These are phyloP conservation scores for Lamproptera curius DNA, from an alignment of 2,888 invertebrate genomes.

Conservation along the genomic window DNA sequence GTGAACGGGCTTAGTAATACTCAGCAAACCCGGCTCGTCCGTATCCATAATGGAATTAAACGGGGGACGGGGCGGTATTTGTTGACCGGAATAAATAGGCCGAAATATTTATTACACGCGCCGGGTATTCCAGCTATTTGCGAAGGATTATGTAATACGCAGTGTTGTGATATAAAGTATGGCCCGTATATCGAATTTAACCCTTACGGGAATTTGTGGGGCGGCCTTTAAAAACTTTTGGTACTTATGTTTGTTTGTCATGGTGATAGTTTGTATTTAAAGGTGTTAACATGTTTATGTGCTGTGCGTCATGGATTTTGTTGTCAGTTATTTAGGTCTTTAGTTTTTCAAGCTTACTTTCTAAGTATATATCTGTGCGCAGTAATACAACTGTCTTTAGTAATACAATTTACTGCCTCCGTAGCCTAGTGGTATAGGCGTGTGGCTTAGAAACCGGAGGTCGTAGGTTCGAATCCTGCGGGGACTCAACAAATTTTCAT, in stretches of 20 bases:
- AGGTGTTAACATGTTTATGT: too few species aligned
- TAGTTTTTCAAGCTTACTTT: too few species aligned
- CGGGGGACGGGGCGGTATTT: constrained; percentile 33
- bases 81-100: constrained; percentile 34
- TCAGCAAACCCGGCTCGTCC: constrained; percentile 26
- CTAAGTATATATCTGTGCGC: too few species aligned
- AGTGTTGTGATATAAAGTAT: constrained; percentile 13
- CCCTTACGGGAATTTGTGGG: neutral
- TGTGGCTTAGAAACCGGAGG: too few species aligned
- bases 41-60: constrained; percentile 35
- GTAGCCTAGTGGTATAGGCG: too few species aligned
- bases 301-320: too few species aligned
- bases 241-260: constrained; percentile 1
- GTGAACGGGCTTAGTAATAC: constrained; percentile 30
- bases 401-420: too few species aligned
- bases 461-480: too few species aligned
- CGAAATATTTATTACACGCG: constrained; percentile 31
- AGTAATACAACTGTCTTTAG: too few species aligned
- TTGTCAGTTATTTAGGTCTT: too few species aligned
- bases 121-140: constrained; percentile 28
- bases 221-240: neutral
- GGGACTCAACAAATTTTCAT: too few species aligned
- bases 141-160: constrained; percentile 27
- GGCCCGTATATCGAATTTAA: neutral
- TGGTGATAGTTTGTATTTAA: neutral